Evolutionary conservation across 2,113 vertebrate genomes (phyloP), one percentile per base, ranked within the genome.

Genomic region (Lethenteron camtschaticum): DNA sequence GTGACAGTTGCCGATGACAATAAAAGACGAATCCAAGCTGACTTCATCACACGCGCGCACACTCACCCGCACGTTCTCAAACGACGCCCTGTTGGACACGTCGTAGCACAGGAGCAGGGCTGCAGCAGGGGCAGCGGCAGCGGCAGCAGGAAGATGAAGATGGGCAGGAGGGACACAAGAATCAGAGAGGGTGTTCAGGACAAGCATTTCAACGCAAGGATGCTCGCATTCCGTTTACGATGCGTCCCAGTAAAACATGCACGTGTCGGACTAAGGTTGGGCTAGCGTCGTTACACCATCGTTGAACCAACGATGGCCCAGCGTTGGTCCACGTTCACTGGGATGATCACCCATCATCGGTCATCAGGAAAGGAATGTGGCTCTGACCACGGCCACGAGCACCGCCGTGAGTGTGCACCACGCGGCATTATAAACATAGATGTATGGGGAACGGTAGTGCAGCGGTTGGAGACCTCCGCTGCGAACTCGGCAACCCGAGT

Each of bases 51-150:
- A 41, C 6, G 41, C 41, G 59, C 56, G 8, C 55, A 63, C 68
- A 69, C 77, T 12, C 81, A 95, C 90, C 85, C 86, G 83, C 74
- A 90, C 87, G 81, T 88, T 95, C 83, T 90, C 87, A 0, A 95
- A 95, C 1, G 90, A 95, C 0, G 84, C 79, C 78, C 83, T 89
- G 81, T 87, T 95, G 76, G 90, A 90, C 76, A 95, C 84, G 2
- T 95, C 89, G 2, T 94, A 95, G 57, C 94, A 82, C 75, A 95
- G 79, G 73, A 95, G 82, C 76, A 95, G 81, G 70, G 90, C 87
- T 89, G 77, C 1, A 57, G 75, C 76, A 73, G 24, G 41, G n/a
- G 57, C 11, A 10, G 18, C n/a, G 11, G 57, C 11, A 10, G 18
- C 10, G 13, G 13, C 18, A 14, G 12, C 20, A 18, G 9, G 24